These are phyloP conservation scores for Pelvicachromis taeniatus DNA, from an alignment of 2,113 vertebrate genomes.

Conservation along the genomic window DNA sequence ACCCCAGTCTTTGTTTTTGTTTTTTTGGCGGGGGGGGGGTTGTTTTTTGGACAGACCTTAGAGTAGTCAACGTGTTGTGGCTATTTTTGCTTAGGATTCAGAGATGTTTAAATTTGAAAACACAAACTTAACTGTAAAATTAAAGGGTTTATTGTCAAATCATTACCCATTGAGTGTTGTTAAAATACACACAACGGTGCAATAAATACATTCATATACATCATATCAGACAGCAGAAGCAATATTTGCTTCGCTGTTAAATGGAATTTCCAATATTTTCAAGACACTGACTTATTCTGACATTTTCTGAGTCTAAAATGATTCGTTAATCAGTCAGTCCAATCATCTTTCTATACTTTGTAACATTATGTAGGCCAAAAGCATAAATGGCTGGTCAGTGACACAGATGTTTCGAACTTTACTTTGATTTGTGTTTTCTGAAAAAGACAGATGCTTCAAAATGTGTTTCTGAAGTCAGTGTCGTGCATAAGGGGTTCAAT, in stretches of 20 bases:
- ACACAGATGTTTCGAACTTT: not conserved
- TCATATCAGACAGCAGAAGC: not conserved
- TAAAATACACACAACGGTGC: too few relatives aligned
- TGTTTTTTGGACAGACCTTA: not conserved
- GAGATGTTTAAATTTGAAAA: not conserved
- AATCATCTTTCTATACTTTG: not conserved
- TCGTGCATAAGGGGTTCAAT: conserved; percentile 20
- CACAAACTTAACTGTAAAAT: not conserved
- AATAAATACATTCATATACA: not conserved
- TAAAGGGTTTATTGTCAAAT: not conserved
- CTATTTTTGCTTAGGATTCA: not conserved
- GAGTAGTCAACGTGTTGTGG: not conserved
- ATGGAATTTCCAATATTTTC: not conserved
- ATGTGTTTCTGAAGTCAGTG: not conserved
- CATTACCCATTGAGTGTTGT: not conserved
- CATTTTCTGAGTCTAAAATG: not conserved
- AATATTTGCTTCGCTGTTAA: not conserved
- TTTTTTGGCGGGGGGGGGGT: not conserved
- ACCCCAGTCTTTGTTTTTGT: not conserved
- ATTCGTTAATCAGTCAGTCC: not conserved
- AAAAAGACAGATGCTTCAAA: not conserved
- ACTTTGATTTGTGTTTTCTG: not conserved
- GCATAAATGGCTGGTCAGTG: not conserved
- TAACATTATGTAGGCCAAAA: not conserved
- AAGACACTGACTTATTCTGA: not conserved